These are phyloP conservation scores for Microplitis manilae DNA, from an alignment of 2,888 invertebrate species.

Conservation along the genomic window DNA sequence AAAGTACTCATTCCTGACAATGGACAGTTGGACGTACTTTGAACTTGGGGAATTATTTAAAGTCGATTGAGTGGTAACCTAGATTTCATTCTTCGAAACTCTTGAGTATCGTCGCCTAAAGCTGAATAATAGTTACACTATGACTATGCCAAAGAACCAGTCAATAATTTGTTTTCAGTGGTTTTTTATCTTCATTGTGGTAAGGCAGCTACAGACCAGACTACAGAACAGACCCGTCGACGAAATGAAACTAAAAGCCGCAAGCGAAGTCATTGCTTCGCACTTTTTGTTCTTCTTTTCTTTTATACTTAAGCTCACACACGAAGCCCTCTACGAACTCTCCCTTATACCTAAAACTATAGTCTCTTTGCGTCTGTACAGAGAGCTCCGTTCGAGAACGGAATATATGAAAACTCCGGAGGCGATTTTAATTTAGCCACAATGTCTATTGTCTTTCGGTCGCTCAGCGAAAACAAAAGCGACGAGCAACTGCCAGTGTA, in stretches of 20 bases:
- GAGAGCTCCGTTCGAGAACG: slow-evolving; percentile 58
- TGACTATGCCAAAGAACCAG: not conserved
- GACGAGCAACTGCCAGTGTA: slow-evolving; percentile 29
- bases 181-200: too few species aligned
- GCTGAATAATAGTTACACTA: not conserved
- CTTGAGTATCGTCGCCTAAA: not conserved
- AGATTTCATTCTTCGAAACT: not conserved
- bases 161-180: not conserved
- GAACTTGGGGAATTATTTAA: too few species aligned
- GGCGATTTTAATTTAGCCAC: slow-evolving; percentile 72
- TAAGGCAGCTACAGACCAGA: not conserved
- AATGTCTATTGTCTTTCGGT: slow-evolving; percentile 69
- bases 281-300: slow-evolving; percentile 14
- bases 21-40: too few species aligned
- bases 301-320: slow-evolving; percentile 27
- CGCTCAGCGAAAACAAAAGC: slow-evolving; percentile 50
- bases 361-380: not conserved
- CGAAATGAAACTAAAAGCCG: slow-evolving; percentile 69
- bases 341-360: not conserved
- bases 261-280: slow-evolving; percentile 48
- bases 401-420: slow-evolving; percentile 69
- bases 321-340: slow-evolving; percentile 17
- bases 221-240: slow-evolving; percentile 12
- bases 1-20: too few species aligned
- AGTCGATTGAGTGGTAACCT: slow-evolving; percentile 21